Evolutionary conservation across 2,113 vertebrate species (phyloP), one percentile per base, ranked within the genome.

Genomic region (Python bivittatus): DNA sequence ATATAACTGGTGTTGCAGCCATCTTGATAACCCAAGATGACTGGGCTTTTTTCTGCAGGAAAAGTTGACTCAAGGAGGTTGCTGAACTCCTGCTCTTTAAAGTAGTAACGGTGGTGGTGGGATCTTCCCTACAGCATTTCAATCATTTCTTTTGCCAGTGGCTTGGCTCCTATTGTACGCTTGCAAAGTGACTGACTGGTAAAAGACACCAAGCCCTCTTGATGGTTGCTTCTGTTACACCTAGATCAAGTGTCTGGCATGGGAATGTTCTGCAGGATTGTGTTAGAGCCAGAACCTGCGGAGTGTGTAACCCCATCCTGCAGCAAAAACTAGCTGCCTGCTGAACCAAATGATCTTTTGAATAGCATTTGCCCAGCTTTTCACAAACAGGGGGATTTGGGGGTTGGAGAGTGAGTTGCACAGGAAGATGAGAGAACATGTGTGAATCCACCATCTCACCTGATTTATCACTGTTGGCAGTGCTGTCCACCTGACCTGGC

Each of bases 131-230:
- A 88, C 92, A 44, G 3, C 0, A 88, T 84, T 95, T 92, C 86
- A 87, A 29, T 64, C 72, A 86, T n/a, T 90, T 84, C 68, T 54
- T 38, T 57, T 84, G 83, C 52, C 85, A 84, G 52, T 56, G 57
- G n/a, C n/a, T 52, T 84, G 48, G 92, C 83, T 4, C 85, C 60
- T 56, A 2, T 20, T 25, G 52, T 17, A 79, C 20, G 0, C 25
- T 29, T 72, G 68, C 84, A 92, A 92, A 94, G 92, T 42, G 84
- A 94, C 64, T 85, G 29, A 53, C 54, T 15, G 64, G 85, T 91
- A 91, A 90, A 3, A 6, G 88, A 58, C 92, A 93, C 27, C 29
- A 72, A 88, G 44, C 17, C 48, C 1, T 11, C 53, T 57, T 10
- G 6, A 0, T 23, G 1, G 7, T 91, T 91, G 33, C 91, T 95